phyloP scores from a whole-genome alignment of 53 echinoderm and acorn worm genomes.

The Actinopyga echinites region DNA sequence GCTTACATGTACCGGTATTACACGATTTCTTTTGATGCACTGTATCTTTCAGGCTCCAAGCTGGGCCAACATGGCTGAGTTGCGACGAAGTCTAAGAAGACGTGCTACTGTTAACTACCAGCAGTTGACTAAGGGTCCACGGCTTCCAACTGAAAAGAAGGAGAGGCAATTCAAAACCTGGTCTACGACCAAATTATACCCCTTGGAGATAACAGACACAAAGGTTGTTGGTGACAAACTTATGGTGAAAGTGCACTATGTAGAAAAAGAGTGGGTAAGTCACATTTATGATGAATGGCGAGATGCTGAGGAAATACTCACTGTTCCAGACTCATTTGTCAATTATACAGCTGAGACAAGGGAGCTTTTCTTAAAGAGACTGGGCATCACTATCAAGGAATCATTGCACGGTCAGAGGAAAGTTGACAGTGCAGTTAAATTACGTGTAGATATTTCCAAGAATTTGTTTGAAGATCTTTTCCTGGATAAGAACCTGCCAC shows the following conservation, averaged over 20 bases:
- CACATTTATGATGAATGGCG: background rate
- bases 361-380: background rate
- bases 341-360: background rate
- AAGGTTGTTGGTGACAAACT: conserved; percentile 28
- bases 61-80: conserved; percentile 4
- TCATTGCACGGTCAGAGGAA: conserved; percentile 35
- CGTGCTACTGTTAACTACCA: conserved; percentile 4
- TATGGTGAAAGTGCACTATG: conserved; percentile 35
- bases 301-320: background rate
- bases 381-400: conserved; percentile 13
- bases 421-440: conserved; percentile 35
- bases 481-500: background rate
- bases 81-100: background rate
- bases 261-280: conserved; percentile 16
- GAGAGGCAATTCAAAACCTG: conserved; percentile 21
- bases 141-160: background rate
- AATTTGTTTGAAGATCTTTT: conserved; percentile 16
- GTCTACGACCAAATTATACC: conserved; percentile 25
- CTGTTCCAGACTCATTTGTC: conserved; percentile 24
- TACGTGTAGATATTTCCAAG: conserved; percentile 24
- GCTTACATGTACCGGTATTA: background rate
- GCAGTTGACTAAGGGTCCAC: conserved; percentile 12
- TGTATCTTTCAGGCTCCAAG: background rate
- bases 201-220: conserved; percentile 19
- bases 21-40: background rate